These are phyloP conservation scores for Chaunax sp. DNA, from an alignment of 2,797 vertebrate species.

Conservation along the genomic window DNA sequence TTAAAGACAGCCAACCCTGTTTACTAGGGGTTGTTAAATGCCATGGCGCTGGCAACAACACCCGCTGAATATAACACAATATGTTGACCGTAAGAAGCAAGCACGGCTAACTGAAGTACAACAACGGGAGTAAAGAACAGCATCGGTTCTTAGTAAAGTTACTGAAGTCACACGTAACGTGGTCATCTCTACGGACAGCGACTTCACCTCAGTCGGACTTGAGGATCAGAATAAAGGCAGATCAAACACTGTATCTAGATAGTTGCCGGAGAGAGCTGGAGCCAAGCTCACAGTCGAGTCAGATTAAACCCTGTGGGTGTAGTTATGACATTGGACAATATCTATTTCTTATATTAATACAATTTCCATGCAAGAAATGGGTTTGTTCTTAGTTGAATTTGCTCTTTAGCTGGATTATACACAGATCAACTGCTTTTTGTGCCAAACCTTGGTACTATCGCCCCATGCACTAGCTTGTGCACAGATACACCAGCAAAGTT, in stretches of 20 bases:
- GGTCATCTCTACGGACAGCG: slow-evolving; percentile 6
- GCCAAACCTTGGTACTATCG: too few species aligned
- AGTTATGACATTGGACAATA: too few species aligned
- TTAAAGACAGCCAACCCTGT: not conserved
- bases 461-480: too few species aligned
- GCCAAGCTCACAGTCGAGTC: slow-evolving; percentile 1
- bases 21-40: not conserved
- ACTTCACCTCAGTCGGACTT: slow-evolving; percentile 26
- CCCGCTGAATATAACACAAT: not conserved
- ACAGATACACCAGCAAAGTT: too few species aligned
- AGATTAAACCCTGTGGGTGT: too few species aligned
- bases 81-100: not conserved
- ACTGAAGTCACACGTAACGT: not conserved
- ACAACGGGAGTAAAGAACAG: not conserved
- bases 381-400: slow-evolving; percentile 15
- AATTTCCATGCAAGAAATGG: too few species aligned
- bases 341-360: too few species aligned
- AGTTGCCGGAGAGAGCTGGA: slow-evolving; percentile 23
- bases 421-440: not conserved
- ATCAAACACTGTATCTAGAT: slow-evolving; percentile 21
- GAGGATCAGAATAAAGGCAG: slow-evolving; percentile 7
- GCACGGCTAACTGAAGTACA: not conserved
- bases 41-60: not conserved
- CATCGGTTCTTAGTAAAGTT: not conserved
- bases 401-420: not conserved